Conservation (phyloP, 1,140 invertebrate species). For the Drosophila nigrodunni region DNA sequence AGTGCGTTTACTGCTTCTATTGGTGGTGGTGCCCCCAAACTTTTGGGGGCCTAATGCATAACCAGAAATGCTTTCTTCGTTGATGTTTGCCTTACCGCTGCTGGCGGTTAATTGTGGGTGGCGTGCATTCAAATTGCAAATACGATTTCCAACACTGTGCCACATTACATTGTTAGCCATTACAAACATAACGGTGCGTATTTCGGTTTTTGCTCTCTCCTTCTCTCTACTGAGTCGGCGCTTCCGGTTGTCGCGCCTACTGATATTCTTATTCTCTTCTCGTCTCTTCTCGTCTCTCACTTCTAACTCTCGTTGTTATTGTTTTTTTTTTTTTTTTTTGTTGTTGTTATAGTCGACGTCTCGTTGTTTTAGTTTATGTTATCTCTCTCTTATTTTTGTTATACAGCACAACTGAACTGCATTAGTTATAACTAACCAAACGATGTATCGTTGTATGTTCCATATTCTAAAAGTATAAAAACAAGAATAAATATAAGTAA, state of each 20-base stretch:
- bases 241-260: constrained; percentile 25
- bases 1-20: constrained; percentile 48
- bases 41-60: constrained; percentile 83
- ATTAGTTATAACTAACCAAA: constrained; percentile 38
- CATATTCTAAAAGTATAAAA: constrained; percentile 45
- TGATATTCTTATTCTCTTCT: constrained; percentile 9
- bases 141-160: constrained; percentile 79
- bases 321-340: background rate
- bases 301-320: constrained; percentile 27
- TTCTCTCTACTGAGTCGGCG: constrained; percentile 28
- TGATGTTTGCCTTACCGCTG: constrained; percentile 62
- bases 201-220: constrained; percentile 35
- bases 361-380: constrained; percentile 25
- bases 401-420: constrained; percentile 48
- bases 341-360: constrained; percentile 26
- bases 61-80: constrained; percentile 66
- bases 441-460: constrained; percentile 60
- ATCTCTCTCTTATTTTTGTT: constrained; percentile 42
- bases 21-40: constrained; percentile 77
- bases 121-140: constrained; percentile 74
- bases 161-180: constrained; percentile 84
- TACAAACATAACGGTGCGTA: constrained; percentile 81
- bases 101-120: constrained; percentile 61
- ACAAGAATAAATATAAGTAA: background rate
- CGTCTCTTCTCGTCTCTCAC: background rate